Evolutionary conservation across 2,113 vertebrate genomes (phyloP), one percentile per base, ranked within the genome.

Genomic region (Halcyon malimbica): DNA sequence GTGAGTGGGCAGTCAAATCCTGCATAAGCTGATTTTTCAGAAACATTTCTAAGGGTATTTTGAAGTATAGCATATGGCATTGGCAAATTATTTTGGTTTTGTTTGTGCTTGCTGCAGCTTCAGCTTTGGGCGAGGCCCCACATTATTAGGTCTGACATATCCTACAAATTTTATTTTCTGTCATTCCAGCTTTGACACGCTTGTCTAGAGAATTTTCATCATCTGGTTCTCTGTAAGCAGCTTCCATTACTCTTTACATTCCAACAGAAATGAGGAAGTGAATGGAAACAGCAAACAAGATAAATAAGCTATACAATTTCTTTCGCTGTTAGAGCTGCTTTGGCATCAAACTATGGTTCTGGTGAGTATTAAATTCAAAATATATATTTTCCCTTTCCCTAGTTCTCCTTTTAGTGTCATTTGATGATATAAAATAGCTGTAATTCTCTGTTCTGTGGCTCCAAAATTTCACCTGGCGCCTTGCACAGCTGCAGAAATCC

Each of bases 1-100:
- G 48, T 44, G 87, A 96, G 94, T 62, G 89, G 96, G 95, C 86
- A 93, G 93, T 37, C 69, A 92, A 84, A 95, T 87, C 53, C 80
- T 91, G 69, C 83, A 65, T 21, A 56, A 89, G 28, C 65, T 92
- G 63, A 92, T 87, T 96, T 93, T 87, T 82, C 73, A 35, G 57
- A 91, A 51, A 10, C 14, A 62, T 92, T 92, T 93, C 69, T 57
- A 79, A 41, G 41, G 19, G 41, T 75, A 91, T 65, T 90, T 65
- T 62, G 87, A 83, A 65, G 63, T 24, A 39, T 7, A 88, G 69
- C 62, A 89, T 84, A 96, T 63, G 91, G 74, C 65, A 91, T 2
- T 8, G 57, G 29, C 29, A 93, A 79, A 93, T 84, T 82, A 84
- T 89, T 93, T 91, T 76, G 14, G 48, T 82, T 91, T 87, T 91